Base-by-base conservation (phyloP, 2,888 invertebrate genomes). In the Caradrina clavipalpis region DNA sequence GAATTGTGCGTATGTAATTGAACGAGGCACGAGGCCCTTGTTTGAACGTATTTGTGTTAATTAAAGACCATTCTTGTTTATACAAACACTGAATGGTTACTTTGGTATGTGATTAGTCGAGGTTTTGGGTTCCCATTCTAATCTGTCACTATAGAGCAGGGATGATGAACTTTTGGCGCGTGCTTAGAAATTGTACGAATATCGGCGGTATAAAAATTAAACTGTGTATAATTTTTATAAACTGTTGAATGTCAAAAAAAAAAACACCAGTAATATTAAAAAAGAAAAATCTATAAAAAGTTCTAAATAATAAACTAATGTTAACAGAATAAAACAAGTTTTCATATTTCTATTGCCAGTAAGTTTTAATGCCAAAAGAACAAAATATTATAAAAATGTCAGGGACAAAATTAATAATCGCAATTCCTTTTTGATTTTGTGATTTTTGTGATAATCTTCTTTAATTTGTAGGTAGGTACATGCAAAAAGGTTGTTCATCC, bases 11-110 rank as follows among this genome's bases (percentile, higher is more conserved):
- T 59, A 39, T 56, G 72, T 83, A 75, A 77, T 80, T 69, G 69
- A 78, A 81, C n/a, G n/a, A n/a, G n/a, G n/a, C n/a, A 26, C 70
- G 58, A 22, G 54, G 49, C 69, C 67, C 67, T 75, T 84, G 80
- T 79, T 69, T 72, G 59, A 72, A 72, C 71, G 54, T 75, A 73
- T 75, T 63, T 67, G 72, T 76, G 73, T 80, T 78, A 80, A 84
- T 80, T 81, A 81, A 70, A 80, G 72, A 71, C 67, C 55, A 54
- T 64, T 66, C 63, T 67, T 76, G 78, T 64, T 71, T 59, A 71
- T 67, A 76, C 67, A 77, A 67, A 78, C 72, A 77, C 50, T 55
- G 60, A 53, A 68, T 69, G 70, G 69, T 70, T 60, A 65, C 73
- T 78, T 79, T 61, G 73, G 56, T 57, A 50, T 66, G 82, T 70